Base-by-base conservation (phyloP, 2,113 vertebrate species). In the Lophura nycthemera region DNA sequence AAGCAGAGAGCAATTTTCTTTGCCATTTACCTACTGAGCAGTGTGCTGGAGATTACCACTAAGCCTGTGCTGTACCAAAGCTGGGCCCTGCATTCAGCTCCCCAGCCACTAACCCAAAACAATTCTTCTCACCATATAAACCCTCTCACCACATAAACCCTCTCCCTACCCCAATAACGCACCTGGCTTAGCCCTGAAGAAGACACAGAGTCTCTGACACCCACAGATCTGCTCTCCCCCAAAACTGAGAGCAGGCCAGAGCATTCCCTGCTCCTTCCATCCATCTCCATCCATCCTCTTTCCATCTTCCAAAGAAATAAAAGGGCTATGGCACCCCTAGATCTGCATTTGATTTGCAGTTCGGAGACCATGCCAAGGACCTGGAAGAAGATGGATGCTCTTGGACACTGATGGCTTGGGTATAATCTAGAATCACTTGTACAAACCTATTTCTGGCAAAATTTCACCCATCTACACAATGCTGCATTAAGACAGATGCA, bases 41-140 rank as follows among this genome's bases (percentile, higher is more conserved):
- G 14, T 24, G 27, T 56, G 45, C 52, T 82, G 30, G 7, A 70
- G 21, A 64, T 32, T 22, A 92, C 48, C 40, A 34, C 45, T 69
- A 61, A 82, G 22, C 22, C 63, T 25, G 50, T 42, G 40, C 5
- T 1, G 0, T 38, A 36, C 3, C 13, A 1, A 0, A 86, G 1
- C 17, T 30, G 52, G 21, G 56, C 64, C 32, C 47, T 72, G 19
- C 38, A 6, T 32, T 86, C 74, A 92, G 38, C 19, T 92, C 50
- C 32, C 7, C n/a, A 50, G 32, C 18, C 17, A 10, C 38, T 60
- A 57, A 92, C 19, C 18, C 48, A 48, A 4, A 83, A 74, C 2
- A 8, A 3, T 4, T 71, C 56, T 74, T 47, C 74, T 69, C 18
- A 3, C 11, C 38, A 7, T 57, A 6, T 3, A 54, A 56, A 11